A percentile compares a stretch with the other conserved stretches of the same genome.
These are phyloP conservation scores for Drosophila macrothrix DNA, from an alignment of 2,888 invertebrate species.

Conservation along the genomic window DNA sequence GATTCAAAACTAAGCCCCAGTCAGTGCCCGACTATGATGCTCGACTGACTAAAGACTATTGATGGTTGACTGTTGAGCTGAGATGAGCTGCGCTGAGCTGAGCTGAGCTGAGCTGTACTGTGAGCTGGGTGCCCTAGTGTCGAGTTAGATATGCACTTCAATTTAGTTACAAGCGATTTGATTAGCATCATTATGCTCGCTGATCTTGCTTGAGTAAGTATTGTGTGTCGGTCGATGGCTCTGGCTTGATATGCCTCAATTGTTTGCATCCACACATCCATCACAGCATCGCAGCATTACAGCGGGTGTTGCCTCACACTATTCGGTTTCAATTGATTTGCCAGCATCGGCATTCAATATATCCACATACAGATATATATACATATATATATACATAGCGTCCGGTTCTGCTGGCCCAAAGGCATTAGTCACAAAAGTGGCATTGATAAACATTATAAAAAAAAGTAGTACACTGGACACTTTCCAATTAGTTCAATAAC, in stretches of 20 bases:
- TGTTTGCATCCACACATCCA: conserved; percentile 34
- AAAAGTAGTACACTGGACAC: not conserved
- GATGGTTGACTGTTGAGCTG: conserved; percentile 15
- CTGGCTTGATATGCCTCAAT: conserved; percentile 64
- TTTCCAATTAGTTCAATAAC: not conserved
- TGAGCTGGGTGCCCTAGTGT: not conserved
- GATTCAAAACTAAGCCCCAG: conserved; percentile 20
- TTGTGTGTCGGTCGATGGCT: conserved; percentile 11
- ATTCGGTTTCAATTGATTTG: conserved; percentile 70
- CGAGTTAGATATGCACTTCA: conserved; percentile 32
- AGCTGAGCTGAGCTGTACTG: not conserved
- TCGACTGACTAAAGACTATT: conserved; percentile 41
- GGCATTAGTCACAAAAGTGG: not conserved
- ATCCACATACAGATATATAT: not conserved
- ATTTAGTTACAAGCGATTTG: conserved; percentile 49
- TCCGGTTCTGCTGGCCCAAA: conserved; percentile 37
- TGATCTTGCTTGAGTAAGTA: conserved; percentile 25
- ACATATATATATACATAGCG: not conserved
- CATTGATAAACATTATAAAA: not conserved
- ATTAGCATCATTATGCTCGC: conserved; percentile 47
- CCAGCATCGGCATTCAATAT: conserved; percentile 38
- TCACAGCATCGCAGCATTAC: conserved; percentile 4
- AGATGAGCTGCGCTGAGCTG: not conserved
- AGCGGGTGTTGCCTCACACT: conserved; percentile 10
- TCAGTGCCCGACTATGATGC: conserved; percentile 30